phyloP scores from a whole-genome alignment of 2,888 invertebrate genomes.

The Tuta absoluta region DNA sequence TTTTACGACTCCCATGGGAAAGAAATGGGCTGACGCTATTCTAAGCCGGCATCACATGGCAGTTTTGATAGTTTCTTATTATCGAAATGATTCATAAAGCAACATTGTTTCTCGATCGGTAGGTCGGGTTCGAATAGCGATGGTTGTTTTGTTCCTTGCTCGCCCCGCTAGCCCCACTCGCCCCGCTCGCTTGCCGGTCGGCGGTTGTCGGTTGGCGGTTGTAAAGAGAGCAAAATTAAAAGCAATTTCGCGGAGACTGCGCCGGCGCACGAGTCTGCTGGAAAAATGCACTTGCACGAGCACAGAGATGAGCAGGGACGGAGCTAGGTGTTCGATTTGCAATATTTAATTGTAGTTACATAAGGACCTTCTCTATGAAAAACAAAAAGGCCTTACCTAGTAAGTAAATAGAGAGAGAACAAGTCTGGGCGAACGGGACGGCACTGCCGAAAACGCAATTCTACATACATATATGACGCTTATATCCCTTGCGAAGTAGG shows the following conservation, averaged over 20 bases:
- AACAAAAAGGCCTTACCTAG: no score
- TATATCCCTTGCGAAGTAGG: no score
- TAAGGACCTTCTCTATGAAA: no score
- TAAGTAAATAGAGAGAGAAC: no score
- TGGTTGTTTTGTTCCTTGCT: conserved; percentile 4
- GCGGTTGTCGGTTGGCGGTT: neutral
- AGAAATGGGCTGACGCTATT: no score
- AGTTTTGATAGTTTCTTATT: conserved; percentile 10
- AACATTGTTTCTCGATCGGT: conserved; percentile 16
- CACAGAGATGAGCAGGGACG: neutral
- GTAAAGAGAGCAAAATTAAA: conserved; percentile 35
- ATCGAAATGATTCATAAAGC: conserved; percentile 14
- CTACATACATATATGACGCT: no score
- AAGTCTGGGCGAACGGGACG: no score
- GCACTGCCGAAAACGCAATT: no score
- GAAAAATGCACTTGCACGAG: conserved; percentile 36
- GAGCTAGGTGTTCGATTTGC: conserved; percentile 14
- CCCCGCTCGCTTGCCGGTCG: conserved; percentile 5
- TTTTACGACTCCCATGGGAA: no score
- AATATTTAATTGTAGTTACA: neutral
- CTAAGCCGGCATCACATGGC: no score
- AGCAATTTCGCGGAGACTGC: conserved; percentile 30
- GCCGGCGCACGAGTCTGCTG: conserved; percentile 30
- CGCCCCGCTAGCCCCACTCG: neutral
- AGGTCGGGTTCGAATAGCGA: neutral